Evolutionary conservation across 2,888 invertebrate genomes (phyloP).

Genomic region (Sycophila texana): DNA sequence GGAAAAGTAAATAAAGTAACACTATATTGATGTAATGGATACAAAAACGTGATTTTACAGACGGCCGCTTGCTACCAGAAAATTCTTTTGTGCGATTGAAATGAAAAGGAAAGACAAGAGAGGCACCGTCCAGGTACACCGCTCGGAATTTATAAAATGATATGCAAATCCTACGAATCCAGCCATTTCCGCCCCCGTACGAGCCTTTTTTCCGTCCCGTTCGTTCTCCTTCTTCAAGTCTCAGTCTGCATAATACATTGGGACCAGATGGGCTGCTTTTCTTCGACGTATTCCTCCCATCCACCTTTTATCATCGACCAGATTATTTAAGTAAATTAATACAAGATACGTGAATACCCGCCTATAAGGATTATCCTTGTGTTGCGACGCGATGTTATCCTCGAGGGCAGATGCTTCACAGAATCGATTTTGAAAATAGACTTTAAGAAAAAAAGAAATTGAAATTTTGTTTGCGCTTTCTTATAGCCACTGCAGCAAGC

Average conservation of each 20-base stretch:
- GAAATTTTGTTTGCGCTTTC: no score
- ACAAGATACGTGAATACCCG: conserved; percentile 7
- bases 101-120: conserved; percentile 24
- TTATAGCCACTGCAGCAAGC: no score
- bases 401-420: neutral
- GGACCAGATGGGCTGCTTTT: conserved; percentile 8
- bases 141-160: conserved; percentile 67
- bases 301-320: conserved; percentile 1
- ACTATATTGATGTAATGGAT: no score
- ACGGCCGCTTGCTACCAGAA: no score
- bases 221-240: conserved; percentile 37
- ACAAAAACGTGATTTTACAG: no score
- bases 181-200: conserved; percentile 57
- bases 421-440: neutral
- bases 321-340: conserved; percentile 42
- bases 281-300: conserved; percentile 6
- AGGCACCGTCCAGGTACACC: conserved; percentile 49
- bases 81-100: no score
- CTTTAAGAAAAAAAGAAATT: neutral
- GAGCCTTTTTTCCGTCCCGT: conserved; percentile 11
- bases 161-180: conserved; percentile 67
- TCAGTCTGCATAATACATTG: conserved; percentile 47
- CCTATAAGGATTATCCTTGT: no score
- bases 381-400: neutral
- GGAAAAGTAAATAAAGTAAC: no score